Conservation (phyloP, 2,797 vertebrate genomes). For the Lepus oiostolus region DNA sequence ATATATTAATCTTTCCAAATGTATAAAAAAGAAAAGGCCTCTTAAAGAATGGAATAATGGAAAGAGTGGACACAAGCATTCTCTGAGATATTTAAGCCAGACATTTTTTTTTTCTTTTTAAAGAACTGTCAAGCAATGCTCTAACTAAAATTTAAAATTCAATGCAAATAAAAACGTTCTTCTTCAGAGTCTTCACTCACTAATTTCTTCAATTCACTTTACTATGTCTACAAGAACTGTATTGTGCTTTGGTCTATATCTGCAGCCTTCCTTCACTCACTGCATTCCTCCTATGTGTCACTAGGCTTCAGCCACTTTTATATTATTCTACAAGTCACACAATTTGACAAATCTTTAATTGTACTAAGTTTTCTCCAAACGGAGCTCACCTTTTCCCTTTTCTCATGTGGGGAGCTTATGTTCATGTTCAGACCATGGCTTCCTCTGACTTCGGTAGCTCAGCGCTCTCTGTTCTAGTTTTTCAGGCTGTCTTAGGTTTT, state of each 20-base stretch:
- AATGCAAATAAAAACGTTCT: background rate
- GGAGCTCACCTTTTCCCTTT: background rate
- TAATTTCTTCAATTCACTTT: background rate
- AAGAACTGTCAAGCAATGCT: background rate
- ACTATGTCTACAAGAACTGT: background rate
- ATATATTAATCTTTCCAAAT: background rate
- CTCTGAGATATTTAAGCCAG: background rate
- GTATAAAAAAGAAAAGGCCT: background rate
- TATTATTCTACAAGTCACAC: background rate
- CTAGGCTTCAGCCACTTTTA: background rate
- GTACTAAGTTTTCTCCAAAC: background rate
- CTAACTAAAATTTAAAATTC: background rate
- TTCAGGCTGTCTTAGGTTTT: background rate
- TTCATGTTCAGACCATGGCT: background rate
- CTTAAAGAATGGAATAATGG: background rate
- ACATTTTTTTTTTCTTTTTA: background rate
- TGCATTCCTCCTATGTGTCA: background rate
- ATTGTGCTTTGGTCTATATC: background rate
- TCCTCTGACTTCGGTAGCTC: background rate
- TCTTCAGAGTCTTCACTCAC: background rate
- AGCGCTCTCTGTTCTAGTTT: background rate
- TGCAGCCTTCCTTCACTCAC: background rate
- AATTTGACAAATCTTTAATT: background rate
- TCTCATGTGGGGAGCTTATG: background rate
- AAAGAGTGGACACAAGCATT: background rate